phyloP scores from a whole-genome alignment of 2,888 invertebrate species.

The Chironomus riparius region DNA sequence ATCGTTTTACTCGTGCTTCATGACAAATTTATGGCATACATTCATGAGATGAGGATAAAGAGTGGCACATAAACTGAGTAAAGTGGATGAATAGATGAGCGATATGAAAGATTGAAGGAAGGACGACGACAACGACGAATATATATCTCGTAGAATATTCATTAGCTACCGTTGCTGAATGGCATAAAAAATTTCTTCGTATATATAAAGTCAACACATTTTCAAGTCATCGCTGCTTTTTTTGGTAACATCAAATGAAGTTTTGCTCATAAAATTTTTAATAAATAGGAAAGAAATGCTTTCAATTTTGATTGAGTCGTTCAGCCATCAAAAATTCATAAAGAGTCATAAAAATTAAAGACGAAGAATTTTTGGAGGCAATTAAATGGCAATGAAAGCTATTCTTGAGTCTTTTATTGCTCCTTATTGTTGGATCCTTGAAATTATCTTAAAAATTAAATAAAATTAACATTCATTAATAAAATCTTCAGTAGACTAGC shows the following conservation, averaged over 20 bases:
- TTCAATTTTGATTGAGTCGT: background rate
- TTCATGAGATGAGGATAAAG: background rate
- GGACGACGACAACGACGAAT: background rate
- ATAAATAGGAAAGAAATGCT: background rate
- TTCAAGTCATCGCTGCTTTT: background rate
- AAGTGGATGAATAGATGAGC: background rate
- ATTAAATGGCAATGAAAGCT: background rate
- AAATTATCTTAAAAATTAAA: too few species aligned
- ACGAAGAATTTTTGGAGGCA: background rate
- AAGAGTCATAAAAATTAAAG: background rate
- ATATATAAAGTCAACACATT: background rate
- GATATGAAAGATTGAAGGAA: background rate
- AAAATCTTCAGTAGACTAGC: too few species aligned
- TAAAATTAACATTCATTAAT: too few species aligned
- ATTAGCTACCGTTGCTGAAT: background rate
- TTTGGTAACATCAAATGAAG: background rate
- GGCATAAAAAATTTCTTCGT: background rate
- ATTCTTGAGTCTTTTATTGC: too few species aligned
- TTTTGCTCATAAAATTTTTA: too few species aligned
- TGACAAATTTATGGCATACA: background rate
- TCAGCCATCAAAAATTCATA: background rate
- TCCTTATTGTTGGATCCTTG: too few species aligned
- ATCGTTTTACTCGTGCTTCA: conserved; percentile 2
- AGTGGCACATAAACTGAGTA: background rate
- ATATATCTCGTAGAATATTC: background rate